phyloP scores from a whole-genome alignment of 2,888 invertebrate genomes.

The Meiosimyza decipiens region DNA sequence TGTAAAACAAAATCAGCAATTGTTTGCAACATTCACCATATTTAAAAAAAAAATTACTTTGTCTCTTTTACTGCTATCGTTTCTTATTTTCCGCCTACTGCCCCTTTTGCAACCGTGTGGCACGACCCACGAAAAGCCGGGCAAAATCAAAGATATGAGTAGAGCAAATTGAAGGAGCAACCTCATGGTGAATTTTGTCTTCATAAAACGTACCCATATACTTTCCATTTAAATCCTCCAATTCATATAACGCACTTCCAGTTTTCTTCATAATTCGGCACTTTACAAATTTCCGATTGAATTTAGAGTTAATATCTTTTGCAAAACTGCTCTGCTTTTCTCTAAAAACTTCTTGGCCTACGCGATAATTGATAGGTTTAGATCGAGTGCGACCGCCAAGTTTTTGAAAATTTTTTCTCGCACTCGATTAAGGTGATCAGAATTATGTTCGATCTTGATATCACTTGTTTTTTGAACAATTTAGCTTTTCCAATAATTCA shows the following conservation, averaged over 20 bases:
- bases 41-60: too few relatives aligned
- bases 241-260: not conserved
- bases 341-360: too few relatives aligned
- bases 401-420: too few relatives aligned
- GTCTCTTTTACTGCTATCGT: too few relatives aligned
- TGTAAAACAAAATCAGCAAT: too few relatives aligned
- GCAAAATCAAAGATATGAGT: not conserved
- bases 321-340: too few relatives aligned
- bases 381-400: too few relatives aligned
- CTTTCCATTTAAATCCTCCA: not conserved
- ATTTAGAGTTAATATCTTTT: not conserved
- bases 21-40: too few relatives aligned
- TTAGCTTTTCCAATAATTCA: not conserved
- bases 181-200: not conserved
- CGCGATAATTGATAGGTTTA: too few relatives aligned
- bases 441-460: not conserved
- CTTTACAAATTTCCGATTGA: not conserved
- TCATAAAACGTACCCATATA: not conserved
- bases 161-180: not conserved
- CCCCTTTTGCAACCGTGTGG: constrained; percentile 1
- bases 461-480: constrained; percentile 5
- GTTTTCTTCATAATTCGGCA: not conserved
- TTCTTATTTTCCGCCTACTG: too few relatives aligned
- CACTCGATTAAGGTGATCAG: not conserved
- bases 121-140: constrained; percentile 6